A percentile compares a stretch with the other conserved stretches of the same genome.
Evolutionary conservation across 2,797 vertebrate species (phyloP).

Genomic region (Danio jaintianensis): DNA sequence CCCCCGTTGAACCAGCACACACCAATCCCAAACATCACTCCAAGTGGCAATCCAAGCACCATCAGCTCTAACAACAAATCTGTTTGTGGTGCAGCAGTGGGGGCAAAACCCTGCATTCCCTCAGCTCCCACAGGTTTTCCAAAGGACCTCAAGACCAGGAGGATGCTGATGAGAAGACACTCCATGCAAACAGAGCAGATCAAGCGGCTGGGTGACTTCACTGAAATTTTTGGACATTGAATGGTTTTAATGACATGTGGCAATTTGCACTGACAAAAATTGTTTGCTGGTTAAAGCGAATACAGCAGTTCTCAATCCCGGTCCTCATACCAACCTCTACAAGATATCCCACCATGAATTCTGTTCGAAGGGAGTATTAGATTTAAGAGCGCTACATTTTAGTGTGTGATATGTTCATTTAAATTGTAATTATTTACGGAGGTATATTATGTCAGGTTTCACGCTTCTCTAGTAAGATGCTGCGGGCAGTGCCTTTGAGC

Average conservation of each 20-base stretch:
- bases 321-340: too few species aligned
- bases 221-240: conserved; percentile 64
- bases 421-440: too few species aligned
- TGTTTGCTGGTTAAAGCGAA: background rate
- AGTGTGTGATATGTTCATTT: too few species aligned
- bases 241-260: too few species aligned
- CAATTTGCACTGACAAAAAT: background rate
- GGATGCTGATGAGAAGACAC: conserved; percentile 86
- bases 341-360: too few species aligned
- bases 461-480: too few species aligned
- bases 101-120: conserved; percentile 77
- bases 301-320: too few species aligned
- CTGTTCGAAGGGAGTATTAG: too few species aligned
- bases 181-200: conserved; percentile 90
- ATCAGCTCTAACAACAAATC: conserved; percentile 65
- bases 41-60: conserved; percentile 53
- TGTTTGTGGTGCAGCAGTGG: conserved; percentile 64
- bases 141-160: conserved; percentile 80
- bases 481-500: too few species aligned
- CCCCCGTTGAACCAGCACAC: conserved; percentile 82
- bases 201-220: conserved; percentile 80
- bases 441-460: too few species aligned
- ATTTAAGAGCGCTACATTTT: too few species aligned
- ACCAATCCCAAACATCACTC: conserved; percentile 65
- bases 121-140: conserved; percentile 82